phyloP scores from a whole-genome alignment of 1,140 invertebrate genomes.

The Rhopalosiphum padi region DNA sequence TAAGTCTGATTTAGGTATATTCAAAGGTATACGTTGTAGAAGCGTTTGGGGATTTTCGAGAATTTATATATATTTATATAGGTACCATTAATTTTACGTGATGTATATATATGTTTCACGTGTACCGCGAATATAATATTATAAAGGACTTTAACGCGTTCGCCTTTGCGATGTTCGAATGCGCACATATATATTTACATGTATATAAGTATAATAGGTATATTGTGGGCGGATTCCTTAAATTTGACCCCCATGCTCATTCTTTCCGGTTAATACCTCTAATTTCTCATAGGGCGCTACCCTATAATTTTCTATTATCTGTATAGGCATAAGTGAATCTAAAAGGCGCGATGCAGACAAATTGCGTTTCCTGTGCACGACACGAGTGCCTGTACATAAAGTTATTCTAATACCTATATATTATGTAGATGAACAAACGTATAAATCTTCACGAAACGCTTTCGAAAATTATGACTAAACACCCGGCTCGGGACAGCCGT shows the following conservation, averaged over 20 bases:
- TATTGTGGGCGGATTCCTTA: background rate
- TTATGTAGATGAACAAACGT: conserved; percentile 7
- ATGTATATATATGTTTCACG: background rate
- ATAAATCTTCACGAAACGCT: background rate
- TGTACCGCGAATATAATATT: too few species aligned
- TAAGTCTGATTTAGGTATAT: too few species aligned
- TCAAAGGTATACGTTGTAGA: too few species aligned
- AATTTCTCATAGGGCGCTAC: background rate
- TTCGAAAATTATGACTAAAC: conserved; percentile 12
- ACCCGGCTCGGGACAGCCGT: background rate
- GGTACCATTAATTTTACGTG: background rate
- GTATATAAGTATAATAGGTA: background rate
- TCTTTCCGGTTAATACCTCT: background rate
- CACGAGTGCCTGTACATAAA: background rate
- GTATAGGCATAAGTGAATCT: background rate
- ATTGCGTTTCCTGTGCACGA: conserved; percentile 15
- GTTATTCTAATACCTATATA: background rate
- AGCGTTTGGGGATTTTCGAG: too few species aligned
- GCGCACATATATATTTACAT: background rate
- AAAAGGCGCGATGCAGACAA: background rate
- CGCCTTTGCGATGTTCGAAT: background rate
- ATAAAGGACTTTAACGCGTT: conserved; percentile 31
- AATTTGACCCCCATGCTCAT: conserved; percentile 2
- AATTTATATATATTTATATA: too few species aligned
- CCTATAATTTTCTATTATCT: conserved; percentile 9